Base-by-base conservation (phyloP, 2,888 invertebrate species). In the Ophion costatus region DNA sequence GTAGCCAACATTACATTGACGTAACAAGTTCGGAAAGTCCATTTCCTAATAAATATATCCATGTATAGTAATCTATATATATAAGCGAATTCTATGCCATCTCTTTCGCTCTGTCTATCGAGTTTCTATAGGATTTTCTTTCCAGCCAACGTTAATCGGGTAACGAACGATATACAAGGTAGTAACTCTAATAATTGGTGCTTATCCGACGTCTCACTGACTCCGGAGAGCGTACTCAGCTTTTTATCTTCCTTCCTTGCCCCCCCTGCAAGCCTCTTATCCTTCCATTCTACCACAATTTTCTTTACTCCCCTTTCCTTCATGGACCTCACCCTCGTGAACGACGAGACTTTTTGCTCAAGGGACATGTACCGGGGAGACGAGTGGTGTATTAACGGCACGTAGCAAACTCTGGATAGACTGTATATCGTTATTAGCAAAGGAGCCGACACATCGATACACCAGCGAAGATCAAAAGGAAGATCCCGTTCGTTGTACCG, bases 131-230 rank as follows among this genome's bases (percentile, higher is more conserved):
- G 91, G 91, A 88, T 91, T 91, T 91, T 92, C 90, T 91, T 90
- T 89, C 90, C 88, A 89, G 83, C 88, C 71, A 88, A 88, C 88
- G 88, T 90, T 91, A 91, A 92, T 90, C 91, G 89, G 88, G 87
- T 90, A 91, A 89, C 90, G 90, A 90, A 91, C 90, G 90, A 92
- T 91, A 92, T 89, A 89, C 89, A 89, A 88, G 87, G 90, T 86
- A 88, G 89, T 89, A 91, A 92, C 91, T 91, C 89, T 90, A 88
- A 92, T 92, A 92, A 92, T 92, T 91, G 92, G 89, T 90, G 88
- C 90, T 92, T 91, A 91, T 91, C 90, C 89, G 88, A 81, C 85
- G 87, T 86, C 80, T 83, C 78, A 56, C 76, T 51, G 66, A 56
- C 66, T 51, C 70, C 73, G 51, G 29, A 57, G 14, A 75, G 80